These are phyloP conservation scores for Actinia tenebrosa DNA, from an alignment of 64 coral and sea anemone species.

Conservation along the genomic window DNA sequence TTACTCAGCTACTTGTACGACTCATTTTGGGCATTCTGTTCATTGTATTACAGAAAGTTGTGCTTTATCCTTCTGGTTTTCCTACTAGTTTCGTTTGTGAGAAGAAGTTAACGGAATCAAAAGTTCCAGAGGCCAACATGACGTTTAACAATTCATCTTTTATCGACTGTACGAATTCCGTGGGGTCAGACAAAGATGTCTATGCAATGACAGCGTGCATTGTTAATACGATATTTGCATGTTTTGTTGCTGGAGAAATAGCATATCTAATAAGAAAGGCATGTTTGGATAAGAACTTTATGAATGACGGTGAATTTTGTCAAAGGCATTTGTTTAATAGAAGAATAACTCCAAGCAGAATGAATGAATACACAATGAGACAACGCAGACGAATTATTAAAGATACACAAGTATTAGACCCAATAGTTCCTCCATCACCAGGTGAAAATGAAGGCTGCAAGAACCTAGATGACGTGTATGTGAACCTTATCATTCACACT, in stretches of 20 bases:
- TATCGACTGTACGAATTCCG: slow-evolving; percentile 13
- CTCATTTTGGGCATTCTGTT: slow-evolving; percentile 26
- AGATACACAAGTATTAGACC: slow-evolving; percentile 18
- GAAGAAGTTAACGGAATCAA: slow-evolving; percentile 2
- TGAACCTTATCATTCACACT: slow-evolving; percentile 31
- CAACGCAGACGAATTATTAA: background rate
- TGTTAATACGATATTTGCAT: background rate
- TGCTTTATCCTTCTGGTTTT: slow-evolving; percentile 42
- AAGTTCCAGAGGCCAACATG: background rate
- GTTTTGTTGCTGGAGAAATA: slow-evolving; percentile 21
- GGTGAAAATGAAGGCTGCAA: background rate
- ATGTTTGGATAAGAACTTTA: background rate
- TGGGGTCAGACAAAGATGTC: slow-evolving; percentile 21
- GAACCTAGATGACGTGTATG: slow-evolving; percentile 26
- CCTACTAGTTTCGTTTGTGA: slow-evolving; percentile 10
- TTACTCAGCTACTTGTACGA: slow-evolving; percentile 31
- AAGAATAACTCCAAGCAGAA: background rate
- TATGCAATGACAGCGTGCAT: background rate
- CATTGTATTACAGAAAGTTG: slow-evolving; percentile 14
- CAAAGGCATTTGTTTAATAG: slow-evolving; percentile 18
- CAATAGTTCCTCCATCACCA: slow-evolving; percentile 3
- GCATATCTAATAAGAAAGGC: background rate
- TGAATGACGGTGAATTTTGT: slow-evolving; percentile 28
- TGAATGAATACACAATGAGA: background rate
- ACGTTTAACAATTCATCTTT: background rate